phyloP scores from a whole-genome alignment of 53 echinoderm and acorn worm species.

The Actinopyga echinites region DNA sequence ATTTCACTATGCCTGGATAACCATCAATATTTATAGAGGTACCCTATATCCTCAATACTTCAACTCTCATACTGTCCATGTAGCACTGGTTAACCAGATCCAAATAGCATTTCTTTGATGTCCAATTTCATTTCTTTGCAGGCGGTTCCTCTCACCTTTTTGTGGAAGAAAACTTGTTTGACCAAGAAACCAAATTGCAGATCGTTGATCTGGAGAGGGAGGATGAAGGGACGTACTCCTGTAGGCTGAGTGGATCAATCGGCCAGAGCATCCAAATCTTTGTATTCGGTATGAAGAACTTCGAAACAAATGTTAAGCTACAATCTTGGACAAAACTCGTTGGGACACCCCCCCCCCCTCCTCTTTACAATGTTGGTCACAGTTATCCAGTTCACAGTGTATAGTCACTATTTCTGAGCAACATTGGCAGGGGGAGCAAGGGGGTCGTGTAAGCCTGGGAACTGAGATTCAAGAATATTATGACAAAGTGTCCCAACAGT shows the following conservation, averaged over 20 bases:
- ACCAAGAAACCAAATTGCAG: slow-evolving; percentile 28
- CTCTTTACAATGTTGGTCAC: no score
- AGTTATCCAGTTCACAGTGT: no score
- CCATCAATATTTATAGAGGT: neutral
- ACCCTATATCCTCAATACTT: neutral
- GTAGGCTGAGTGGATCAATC: neutral
- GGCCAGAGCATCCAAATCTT: neutral
- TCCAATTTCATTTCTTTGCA: neutral
- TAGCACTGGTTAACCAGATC: neutral
- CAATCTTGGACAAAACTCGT: no score
- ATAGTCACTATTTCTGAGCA: no score
- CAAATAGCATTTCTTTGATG: neutral
- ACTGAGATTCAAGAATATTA: no score
- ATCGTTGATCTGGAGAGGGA: slow-evolving; percentile 6
- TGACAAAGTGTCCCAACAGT: no score
- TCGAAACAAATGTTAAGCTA: no score
- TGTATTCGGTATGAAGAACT: neutral
- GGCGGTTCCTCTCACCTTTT: slow-evolving; percentile 21
- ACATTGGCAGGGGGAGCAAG: no score
- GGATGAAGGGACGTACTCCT: slow-evolving; percentile 9
- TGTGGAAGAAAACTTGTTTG: neutral
- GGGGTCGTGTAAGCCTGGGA: no score
- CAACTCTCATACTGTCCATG: neutral
- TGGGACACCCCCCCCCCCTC: no score
- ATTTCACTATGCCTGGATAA: neutral